Conservation (phyloP, 2,113 vertebrate species). For the Stomatorhinus ivindoensis region DNA sequence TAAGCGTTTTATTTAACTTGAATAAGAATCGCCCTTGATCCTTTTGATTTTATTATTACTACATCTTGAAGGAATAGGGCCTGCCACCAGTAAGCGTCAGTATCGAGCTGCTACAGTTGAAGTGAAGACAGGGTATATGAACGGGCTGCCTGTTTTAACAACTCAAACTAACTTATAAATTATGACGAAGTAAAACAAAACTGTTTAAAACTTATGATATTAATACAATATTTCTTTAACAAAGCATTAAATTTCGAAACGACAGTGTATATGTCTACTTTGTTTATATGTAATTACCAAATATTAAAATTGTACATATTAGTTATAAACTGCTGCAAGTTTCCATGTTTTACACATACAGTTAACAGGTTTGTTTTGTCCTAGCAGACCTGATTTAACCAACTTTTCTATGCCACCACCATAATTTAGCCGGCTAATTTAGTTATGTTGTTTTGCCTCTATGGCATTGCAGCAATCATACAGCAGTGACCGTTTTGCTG, state of each 20-base stretch:
- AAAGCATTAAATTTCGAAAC: neutral
- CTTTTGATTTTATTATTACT: neutral
- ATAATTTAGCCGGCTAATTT: neutral
- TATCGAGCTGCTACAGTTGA: slow-evolving; percentile 42
- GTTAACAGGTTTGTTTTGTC: neutral
- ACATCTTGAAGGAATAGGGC: neutral
- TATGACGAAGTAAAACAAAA: neutral
- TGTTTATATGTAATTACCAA: neutral
- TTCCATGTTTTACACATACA: neutral
- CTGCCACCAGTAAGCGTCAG: slow-evolving; percentile 58
- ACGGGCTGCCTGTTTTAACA: neutral
- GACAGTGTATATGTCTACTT: neutral
- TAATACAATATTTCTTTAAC: neutral
- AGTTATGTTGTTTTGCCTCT: neutral
- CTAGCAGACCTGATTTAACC: neutral
- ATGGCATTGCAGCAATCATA: neutral
- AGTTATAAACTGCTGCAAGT: neutral
- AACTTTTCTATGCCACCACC: neutral
- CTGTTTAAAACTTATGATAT: neutral
- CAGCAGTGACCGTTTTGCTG: neutral
- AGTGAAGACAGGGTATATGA: neutral
- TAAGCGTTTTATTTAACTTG: neutral
- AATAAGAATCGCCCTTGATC: neutral
- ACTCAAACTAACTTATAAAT: neutral
- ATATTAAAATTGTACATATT: neutral